phyloP scores from a whole-genome alignment of 2,797 vertebrate genomes.

The Galago senegalensis region DNA sequence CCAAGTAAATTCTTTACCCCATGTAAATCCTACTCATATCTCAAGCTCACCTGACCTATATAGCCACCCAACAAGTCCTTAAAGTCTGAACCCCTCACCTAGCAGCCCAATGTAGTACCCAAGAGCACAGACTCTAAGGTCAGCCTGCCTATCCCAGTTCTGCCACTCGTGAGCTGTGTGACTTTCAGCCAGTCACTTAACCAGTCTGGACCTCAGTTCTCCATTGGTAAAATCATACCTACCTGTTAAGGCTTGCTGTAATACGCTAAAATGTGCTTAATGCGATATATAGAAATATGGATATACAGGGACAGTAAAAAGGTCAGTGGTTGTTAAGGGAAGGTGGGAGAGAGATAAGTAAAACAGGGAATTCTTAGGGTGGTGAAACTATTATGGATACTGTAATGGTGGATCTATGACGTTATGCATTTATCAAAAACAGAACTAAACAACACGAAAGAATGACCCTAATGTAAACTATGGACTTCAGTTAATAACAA shows the following conservation, averaged over 20 bases:
- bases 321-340: background rate
- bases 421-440: background rate
- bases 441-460: background rate
- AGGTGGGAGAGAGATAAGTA: background rate
- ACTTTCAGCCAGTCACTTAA: background rate
- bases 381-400: background rate
- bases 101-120: background rate
- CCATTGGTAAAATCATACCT: conserved; percentile 8
- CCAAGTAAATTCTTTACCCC: background rate
- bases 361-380: background rate
- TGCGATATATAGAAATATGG: background rate
- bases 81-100: background rate
- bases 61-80: background rate
- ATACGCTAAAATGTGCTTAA: conserved; percentile 7
- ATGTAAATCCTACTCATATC: background rate
- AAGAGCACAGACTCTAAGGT: background rate
- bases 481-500: conserved; percentile 5
- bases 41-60: background rate
- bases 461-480: background rate
- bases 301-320: background rate
- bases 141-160: background rate
- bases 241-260: background rate
- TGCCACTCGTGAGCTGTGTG: background rate
- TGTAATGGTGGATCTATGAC: background rate
- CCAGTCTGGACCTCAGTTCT: background rate